Evolutionary conservation across 2,888 invertebrate genomes (phyloP).

Genomic region (Mamestra brassicae): DNA sequence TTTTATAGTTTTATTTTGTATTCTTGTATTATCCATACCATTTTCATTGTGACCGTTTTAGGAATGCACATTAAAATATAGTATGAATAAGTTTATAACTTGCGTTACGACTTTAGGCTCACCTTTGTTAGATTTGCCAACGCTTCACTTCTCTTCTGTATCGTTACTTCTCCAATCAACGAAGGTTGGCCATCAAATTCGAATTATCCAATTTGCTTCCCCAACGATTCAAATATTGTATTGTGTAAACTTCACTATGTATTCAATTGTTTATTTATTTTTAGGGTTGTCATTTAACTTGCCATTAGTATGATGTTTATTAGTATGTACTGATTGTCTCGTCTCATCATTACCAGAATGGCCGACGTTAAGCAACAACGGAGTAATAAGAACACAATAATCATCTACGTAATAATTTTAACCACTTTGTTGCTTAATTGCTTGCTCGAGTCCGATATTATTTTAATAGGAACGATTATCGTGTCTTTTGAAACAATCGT

Average conservation of each 20-base stretch:
- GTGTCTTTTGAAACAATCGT: conserved; percentile 34
- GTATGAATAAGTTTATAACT: neutral
- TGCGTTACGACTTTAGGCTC: neutral
- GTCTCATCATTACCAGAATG: conserved; percentile 11
- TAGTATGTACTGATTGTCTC: conserved; percentile 10
- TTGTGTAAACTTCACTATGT: neutral
- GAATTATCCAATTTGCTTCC: neutral
- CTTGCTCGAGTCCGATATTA: conserved; percentile 39
- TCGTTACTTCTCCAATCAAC: neutral
- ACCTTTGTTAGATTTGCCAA: neutral
- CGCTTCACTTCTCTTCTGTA: neutral
- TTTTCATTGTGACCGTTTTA: neutral
- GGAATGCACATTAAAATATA: neutral
- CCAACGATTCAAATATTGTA: neutral
- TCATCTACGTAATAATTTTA: conserved; percentile 31
- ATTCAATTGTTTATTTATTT: neutral
- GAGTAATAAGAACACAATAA: conserved; percentile 19
- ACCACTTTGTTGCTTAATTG: conserved; percentile 36
- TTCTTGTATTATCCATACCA: conserved; percentile 3
- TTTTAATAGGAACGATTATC: conserved; percentile 50
- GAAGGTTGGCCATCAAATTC: neutral
- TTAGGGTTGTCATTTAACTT: neutral
- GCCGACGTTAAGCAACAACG: conserved; percentile 8
- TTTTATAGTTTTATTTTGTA: conserved; percentile 14
- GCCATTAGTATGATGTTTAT: conserved; percentile 4